Percentiles rank a stretch among this genome's conserved stretches.
These are phyloP conservation scores for Strigamia maritima DNA, from an alignment of 2,888 invertebrate species.

Conservation along the genomic window DNA sequence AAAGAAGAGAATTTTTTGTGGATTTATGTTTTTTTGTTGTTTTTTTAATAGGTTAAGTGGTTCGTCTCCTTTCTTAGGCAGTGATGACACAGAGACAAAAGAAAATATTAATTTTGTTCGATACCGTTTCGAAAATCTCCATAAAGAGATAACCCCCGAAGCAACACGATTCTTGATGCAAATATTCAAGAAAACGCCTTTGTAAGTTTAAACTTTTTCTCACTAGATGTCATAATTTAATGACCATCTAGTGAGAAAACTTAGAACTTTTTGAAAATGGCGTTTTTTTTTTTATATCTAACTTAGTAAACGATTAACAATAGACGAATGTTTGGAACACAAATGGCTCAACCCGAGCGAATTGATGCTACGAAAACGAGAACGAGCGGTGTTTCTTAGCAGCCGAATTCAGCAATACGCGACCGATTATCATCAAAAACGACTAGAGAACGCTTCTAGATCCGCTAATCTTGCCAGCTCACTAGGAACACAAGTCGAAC, in stretches of 20 bases:
- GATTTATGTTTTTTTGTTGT: neutral
- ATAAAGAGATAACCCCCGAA: slow-evolving; percentile 90
- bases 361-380: slow-evolving; percentile 87
- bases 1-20: neutral
- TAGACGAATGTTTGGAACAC: slow-evolving; percentile 93
- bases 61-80: slow-evolving; percentile 82
- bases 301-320: slow-evolving; percentile 81
- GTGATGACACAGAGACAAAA: slow-evolving; percentile 75
- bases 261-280: neutral
- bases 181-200: slow-evolving; percentile 88
- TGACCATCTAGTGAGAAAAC: neutral
- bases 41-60: slow-evolving; percentile 66
- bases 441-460: slow-evolving; percentile 62
- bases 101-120: slow-evolving; percentile 89
- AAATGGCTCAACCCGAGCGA: slow-evolving; percentile 91
- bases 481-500: slow-evolving; percentile 40
- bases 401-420: slow-evolving; percentile 68
- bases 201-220: slow-evolving; percentile 59
- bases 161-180: slow-evolving; percentile 91
- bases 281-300: slow-evolving; percentile 40
- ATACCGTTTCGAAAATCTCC: slow-evolving; percentile 89
- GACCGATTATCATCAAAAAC: slow-evolving; percentile 72
- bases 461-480: slow-evolving; percentile 59
- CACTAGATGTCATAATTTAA: neutral
- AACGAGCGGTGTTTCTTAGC: slow-evolving; percentile 80